phyloP scores from a whole-genome alignment of 2,888 invertebrate species.

The Plebejus anna region DNA sequence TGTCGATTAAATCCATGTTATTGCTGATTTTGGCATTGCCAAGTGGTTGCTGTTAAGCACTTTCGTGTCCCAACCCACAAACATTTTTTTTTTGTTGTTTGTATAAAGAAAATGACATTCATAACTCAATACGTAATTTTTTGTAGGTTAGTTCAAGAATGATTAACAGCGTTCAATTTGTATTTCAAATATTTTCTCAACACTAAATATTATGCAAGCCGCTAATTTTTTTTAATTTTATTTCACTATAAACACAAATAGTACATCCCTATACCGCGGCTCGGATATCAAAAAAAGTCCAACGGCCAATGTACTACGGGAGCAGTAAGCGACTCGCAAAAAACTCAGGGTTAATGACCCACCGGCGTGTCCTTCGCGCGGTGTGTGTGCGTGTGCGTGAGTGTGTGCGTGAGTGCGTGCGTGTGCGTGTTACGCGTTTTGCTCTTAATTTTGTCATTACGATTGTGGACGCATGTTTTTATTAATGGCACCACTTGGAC shows the following conservation, averaged over 20 bases:
- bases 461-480: slow-evolving; percentile 48
- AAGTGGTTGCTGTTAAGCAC: no score
- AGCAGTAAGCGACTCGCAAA: slow-evolving; percentile 71
- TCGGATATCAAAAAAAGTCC: slow-evolving; percentile 52
- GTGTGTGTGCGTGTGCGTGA: slow-evolving; percentile 41
- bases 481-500: slow-evolving; percentile 41
- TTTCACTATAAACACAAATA: slow-evolving; percentile 34
- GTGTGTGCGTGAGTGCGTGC: slow-evolving; percentile 43
- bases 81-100: no score
- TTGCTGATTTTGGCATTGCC: no score
- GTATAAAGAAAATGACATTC: no score
- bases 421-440: slow-evolving; percentile 48
- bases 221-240: no score
- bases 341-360: slow-evolving; percentile 73
- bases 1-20: no score
- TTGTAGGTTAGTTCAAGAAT: no score
- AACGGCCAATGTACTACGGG: slow-evolving; percentile 70
- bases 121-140: no score
- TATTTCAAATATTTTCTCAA: no score
- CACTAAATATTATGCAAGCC: no score
- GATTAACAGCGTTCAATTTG: no score
- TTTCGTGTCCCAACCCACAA: no score
- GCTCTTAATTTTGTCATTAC: slow-evolving; percentile 66
- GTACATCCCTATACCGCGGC: slow-evolving; percentile 60
- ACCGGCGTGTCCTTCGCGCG: slow-evolving; percentile 72